A percentile compares a stretch with the other conserved stretches of the same genome.
Conservation (phyloP, 1,140 invertebrate genomes). For the Drosophila melanica region DNA sequence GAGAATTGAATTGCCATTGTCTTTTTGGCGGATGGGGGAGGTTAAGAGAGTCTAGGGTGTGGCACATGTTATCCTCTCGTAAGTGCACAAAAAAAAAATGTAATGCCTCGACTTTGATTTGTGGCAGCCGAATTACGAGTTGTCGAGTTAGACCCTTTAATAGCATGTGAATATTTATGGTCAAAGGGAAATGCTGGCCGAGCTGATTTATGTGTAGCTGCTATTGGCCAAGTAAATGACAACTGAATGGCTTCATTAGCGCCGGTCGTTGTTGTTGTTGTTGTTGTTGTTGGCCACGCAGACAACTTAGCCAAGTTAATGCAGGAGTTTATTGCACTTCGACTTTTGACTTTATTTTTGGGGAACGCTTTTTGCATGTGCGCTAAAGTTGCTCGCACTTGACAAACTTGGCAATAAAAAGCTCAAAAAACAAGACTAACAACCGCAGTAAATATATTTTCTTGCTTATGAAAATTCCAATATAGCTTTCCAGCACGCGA, state of each 20-base stretch:
- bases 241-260: slow-evolving; percentile 80
- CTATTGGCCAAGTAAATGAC: slow-evolving; percentile 63
- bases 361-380: slow-evolving; percentile 5
- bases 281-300: slow-evolving; percentile 14
- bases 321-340: slow-evolving; percentile 75
- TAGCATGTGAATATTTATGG: slow-evolving; percentile 63
- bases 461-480: slow-evolving; percentile 20
- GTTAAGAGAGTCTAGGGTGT: slow-evolving; percentile 36
- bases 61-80: slow-evolving; percentile 28
- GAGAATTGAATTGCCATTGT: slow-evolving; percentile 72
- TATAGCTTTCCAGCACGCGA: slow-evolving; percentile 55
- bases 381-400: slow-evolving; percentile 49
- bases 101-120: slow-evolving; percentile 58
- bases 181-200: slow-evolving; percentile 35
- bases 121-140: slow-evolving; percentile 38
- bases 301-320: slow-evolving; percentile 30
- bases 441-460: slow-evolving; percentile 1
- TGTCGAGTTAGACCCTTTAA: slow-evolving; percentile 10
- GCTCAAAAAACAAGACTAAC: not conserved
- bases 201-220: slow-evolving; percentile 64
- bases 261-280: slow-evolving; percentile 23
- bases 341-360: slow-evolving; percentile 71
- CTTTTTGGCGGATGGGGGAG: slow-evolving; percentile 19
- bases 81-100: slow-evolving; percentile 7
- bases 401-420: slow-evolving; percentile 53